phyloP scores from a whole-genome alignment of 2,888 invertebrate genomes.

The Cephus nigrinus region DNA sequence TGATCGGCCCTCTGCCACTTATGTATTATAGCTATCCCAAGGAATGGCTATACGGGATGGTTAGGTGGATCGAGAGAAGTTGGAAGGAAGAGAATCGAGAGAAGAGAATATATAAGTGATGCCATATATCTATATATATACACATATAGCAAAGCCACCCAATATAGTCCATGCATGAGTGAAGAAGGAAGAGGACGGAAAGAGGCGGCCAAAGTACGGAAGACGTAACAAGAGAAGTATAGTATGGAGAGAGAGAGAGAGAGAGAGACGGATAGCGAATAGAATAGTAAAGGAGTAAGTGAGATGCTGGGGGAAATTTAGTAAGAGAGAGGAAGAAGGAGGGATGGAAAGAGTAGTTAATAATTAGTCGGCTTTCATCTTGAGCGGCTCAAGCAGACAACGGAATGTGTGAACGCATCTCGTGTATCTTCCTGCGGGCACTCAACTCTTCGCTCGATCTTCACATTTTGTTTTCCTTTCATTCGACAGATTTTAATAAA shows the following conservation, averaged over 20 bases:
- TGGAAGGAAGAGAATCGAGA: neutral
- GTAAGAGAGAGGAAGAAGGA: constrained; percentile 4
- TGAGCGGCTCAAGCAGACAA: constrained; percentile 9
- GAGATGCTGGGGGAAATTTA: neutral
- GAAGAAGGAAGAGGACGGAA: neutral
- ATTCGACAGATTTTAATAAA: neutral
- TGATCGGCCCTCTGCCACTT: neutral
- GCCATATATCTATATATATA: neutral
- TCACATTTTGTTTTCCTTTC: neutral
- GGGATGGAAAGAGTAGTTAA: constrained; percentile 9
- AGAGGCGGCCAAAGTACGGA: neutral
- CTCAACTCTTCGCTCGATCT: neutral
- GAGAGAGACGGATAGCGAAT: neutral
- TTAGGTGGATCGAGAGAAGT: neutral
- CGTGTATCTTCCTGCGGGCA: neutral
- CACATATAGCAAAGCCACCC: neutral
- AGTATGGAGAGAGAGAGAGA: neutral
- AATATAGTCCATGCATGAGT: neutral
- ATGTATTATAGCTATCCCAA: neutral
- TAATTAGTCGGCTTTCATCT: constrained; percentile 14
- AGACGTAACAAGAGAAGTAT: neutral
- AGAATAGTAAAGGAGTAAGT: neutral
- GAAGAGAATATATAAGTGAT: neutral
- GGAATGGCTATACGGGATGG: neutral
- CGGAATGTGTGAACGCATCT: constrained; percentile 11